phyloP scores from a whole-genome alignment of 2,888 invertebrate genomes.

The Tromatobia lineatoria region DNA sequence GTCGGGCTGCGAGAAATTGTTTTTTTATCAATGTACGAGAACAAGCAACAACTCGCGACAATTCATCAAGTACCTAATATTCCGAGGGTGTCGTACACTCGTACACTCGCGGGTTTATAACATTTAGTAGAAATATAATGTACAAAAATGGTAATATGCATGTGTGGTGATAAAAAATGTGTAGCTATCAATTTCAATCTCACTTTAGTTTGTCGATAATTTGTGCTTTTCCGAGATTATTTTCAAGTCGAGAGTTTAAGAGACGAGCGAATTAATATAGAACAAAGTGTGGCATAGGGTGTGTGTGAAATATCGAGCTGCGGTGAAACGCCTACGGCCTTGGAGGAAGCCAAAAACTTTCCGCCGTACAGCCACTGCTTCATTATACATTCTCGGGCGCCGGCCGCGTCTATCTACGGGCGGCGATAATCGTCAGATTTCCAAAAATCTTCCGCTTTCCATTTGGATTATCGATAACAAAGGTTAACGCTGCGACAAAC shows the following conservation, averaged over 20 bases:
- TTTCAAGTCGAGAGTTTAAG: background rate
- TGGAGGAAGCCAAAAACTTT: conserved; percentile 25
- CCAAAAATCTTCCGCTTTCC: background rate
- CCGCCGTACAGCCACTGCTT: background rate
- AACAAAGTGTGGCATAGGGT: background rate
- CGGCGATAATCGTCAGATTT: background rate
- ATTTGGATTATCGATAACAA: background rate
- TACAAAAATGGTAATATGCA: too few relatives aligned
- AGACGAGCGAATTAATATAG: background rate
- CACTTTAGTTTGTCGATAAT: background rate
- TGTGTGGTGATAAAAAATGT: too few relatives aligned
- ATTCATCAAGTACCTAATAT: too few relatives aligned
- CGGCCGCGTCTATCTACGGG: background rate
- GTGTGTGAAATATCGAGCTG: conserved; percentile 12
- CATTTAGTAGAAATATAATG: too few relatives aligned
- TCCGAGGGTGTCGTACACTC: too few relatives aligned
- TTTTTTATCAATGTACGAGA: too few relatives aligned
- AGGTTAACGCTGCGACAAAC: background rate
- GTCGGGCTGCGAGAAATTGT: too few relatives aligned
- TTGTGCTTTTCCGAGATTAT: background rate
- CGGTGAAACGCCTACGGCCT: background rate
- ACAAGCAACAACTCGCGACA: too few relatives aligned
- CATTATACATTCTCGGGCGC: too few relatives aligned
- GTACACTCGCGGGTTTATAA: too few relatives aligned
- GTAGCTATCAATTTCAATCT: background rate